phyloP scores from a whole-genome alignment of 2,797 vertebrate genomes.

The Squalus acanthias region DNA sequence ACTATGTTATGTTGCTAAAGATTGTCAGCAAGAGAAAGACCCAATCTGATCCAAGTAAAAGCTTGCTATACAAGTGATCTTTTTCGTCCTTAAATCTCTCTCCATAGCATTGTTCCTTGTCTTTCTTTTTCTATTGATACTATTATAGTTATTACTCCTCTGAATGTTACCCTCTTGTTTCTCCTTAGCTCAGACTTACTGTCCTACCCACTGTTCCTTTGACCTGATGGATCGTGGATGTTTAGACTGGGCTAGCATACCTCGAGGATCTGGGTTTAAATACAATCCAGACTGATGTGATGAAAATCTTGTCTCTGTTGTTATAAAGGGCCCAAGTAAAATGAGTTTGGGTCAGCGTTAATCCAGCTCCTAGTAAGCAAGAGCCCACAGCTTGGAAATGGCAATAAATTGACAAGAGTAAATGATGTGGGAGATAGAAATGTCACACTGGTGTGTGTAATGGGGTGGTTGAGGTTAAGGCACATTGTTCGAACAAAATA shows the following conservation, averaged over 20 bases:
- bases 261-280: neutral
- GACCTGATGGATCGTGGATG: neutral
- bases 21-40: neutral
- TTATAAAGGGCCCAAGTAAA: neutral
- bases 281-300: neutral
- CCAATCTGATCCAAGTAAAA: neutral
- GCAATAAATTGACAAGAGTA: neutral
- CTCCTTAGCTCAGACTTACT: neutral
- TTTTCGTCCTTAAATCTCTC: neutral
- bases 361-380: neutral
- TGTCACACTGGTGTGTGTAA: neutral
- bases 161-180: neutral
- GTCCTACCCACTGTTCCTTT: neutral
- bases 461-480: neutral
- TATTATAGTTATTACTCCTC: neutral
- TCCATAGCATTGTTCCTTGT: neutral
- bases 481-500: neutral
- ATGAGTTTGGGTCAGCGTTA: neutral
- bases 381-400: neutral
- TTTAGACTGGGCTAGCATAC: neutral
- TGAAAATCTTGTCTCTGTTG: neutral
- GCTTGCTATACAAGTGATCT: neutral
- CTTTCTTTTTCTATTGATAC: neutral
- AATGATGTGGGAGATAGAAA: neutral
- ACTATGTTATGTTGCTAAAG: neutral